These are phyloP conservation scores for Lacerta agilis DNA, from an alignment of 2,797 vertebrate genomes.

Conservation along the genomic window DNA sequence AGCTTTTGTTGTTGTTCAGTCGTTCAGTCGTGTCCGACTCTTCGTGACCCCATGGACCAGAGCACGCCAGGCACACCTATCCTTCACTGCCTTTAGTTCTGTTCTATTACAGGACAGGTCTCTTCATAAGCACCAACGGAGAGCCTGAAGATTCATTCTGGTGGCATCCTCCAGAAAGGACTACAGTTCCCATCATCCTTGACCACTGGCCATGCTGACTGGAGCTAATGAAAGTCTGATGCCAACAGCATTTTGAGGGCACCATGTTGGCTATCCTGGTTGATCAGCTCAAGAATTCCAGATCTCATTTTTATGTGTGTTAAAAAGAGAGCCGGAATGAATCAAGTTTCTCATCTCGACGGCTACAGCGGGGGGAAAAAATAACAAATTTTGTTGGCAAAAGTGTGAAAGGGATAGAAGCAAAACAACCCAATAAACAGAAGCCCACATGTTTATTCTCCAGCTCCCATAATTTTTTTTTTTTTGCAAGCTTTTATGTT, in stretches of 20 bases:
- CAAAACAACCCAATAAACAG: conserved; percentile 24
- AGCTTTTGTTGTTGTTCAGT: no score
- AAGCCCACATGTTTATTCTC: conserved; percentile 21
- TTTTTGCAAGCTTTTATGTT: not conserved
- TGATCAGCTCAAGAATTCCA: not conserved
- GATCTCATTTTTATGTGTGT: not conserved
- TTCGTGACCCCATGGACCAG: no score
- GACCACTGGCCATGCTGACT: no score
- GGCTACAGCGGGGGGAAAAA: not conserved
- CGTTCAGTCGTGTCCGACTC: no score
- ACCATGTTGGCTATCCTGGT: not conserved
- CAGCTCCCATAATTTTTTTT: not conserved
- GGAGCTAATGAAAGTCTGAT: no score
- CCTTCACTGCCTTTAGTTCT: no score
- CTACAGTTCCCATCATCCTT: not conserved
- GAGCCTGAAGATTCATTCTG: not conserved
- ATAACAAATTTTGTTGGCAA: not conserved
- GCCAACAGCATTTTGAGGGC: not conserved
- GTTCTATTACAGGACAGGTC: not conserved
- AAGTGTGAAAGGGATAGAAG: not conserved
- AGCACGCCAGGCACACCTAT: no score
- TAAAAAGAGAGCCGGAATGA: not conserved
- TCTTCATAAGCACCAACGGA: not conserved
- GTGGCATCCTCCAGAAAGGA: not conserved
- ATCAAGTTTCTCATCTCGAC: not conserved